These are phyloP conservation scores for Nomada ruficornis DNA, from an alignment of 2,888 invertebrate species.

Conservation along the genomic window DNA sequence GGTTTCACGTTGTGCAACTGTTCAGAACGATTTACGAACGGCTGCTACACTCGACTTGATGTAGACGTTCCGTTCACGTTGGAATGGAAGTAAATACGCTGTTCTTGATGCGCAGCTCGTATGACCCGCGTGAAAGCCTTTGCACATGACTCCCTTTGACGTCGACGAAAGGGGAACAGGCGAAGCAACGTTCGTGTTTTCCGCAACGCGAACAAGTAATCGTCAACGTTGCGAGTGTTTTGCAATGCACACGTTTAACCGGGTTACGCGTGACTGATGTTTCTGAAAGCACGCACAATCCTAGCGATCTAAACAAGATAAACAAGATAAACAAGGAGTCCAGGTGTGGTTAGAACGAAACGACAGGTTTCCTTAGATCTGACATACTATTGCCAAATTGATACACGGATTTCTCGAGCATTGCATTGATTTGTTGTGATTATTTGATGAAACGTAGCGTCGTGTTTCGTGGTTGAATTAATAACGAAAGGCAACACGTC, in stretches of 20 bases:
- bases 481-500: not conserved
- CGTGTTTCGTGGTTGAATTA: not conserved
- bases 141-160: slow-evolving; percentile 38
- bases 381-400: not conserved
- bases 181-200: not conserved
- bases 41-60: slow-evolving; percentile 49
- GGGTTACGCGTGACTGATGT: not conserved
- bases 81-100: slow-evolving; percentile 43
- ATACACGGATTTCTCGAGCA: not conserved
- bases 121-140: slow-evolving; percentile 21
- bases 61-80: slow-evolving; percentile 21
- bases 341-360: not conserved
- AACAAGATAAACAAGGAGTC: slow-evolving; percentile 5
- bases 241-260: not conserved
- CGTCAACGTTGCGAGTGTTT: not conserved
- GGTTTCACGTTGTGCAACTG: slow-evolving; percentile 36
- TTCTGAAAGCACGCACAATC: not conserved
- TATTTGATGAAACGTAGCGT: not conserved
- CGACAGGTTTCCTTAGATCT: not conserved
- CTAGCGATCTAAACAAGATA: not conserved
- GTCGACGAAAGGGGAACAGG: not conserved
- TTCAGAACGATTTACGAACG: slow-evolving; percentile 33
- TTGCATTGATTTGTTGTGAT: not conserved
- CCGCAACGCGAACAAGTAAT: not conserved
- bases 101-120: slow-evolving; percentile 27